Percentiles rank a stretch among this genome's conserved stretches.
Evolutionary conservation across 2,113 vertebrate species (phyloP).

Genomic region (Platycercus adscitus): DNA sequence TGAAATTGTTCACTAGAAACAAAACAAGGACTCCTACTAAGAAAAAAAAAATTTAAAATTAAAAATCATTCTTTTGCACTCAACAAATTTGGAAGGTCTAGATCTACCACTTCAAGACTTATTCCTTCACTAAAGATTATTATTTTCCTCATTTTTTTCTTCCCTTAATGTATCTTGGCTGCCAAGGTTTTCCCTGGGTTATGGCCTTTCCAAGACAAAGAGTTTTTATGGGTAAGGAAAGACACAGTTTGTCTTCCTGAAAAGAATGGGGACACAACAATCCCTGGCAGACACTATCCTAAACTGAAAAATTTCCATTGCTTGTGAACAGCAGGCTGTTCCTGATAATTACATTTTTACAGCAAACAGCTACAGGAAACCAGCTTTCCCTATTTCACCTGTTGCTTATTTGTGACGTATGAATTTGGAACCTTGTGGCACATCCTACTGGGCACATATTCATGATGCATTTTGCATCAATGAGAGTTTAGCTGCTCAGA

Average conservation of each 20-base stretch:
- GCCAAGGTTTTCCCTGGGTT: background rate
- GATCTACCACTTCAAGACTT: background rate
- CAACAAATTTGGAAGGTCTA: background rate
- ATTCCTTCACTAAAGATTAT: background rate
- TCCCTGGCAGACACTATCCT: background rate
- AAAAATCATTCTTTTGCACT: background rate
- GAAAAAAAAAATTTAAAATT: background rate
- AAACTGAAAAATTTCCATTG: background rate
- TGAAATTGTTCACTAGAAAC: background rate
- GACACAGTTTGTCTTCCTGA: background rate
- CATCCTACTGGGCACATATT: background rate
- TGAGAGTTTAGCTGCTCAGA: background rate
- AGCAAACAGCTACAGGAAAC: background rate
- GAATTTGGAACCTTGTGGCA: background rate
- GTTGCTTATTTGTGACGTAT: background rate
- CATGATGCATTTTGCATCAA: accelerated
- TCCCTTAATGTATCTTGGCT: background rate
- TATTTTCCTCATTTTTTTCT: background rate
- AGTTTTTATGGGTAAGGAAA: background rate
- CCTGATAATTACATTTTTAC: background rate
- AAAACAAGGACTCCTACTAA: background rate
- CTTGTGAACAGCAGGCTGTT: background rate
- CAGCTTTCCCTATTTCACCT: background rate
- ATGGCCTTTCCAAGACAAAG: accelerated
- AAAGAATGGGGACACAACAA: accelerated